These are phyloP conservation scores for Amiota minor DNA, from an alignment of 2,888 invertebrate genomes.

Conservation along the genomic window DNA sequence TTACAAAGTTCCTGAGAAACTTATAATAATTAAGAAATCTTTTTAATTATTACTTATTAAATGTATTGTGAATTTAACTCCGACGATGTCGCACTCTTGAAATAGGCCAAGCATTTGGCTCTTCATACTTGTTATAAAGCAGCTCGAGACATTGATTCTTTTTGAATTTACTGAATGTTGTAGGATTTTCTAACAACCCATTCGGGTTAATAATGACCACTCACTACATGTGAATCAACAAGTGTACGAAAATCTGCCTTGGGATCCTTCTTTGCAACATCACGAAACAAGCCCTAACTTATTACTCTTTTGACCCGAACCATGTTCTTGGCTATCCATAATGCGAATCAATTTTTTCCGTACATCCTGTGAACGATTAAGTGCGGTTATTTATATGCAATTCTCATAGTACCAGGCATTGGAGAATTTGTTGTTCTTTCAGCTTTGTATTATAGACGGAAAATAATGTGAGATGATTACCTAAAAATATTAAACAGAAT, in stretches of 20 bases:
- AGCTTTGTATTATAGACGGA: slow-evolving; percentile 99
- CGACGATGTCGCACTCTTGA: slow-evolving; percentile 90
- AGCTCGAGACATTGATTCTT: slow-evolving; percentile 99
- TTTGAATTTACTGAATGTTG: slow-evolving; percentile 98
- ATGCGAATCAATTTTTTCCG: slow-evolving; percentile 97
- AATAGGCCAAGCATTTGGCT: slow-evolving; percentile 99
- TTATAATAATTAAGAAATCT: too few relatives aligned
- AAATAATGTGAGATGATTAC: slow-evolving; percentile 96
- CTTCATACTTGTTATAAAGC: slow-evolving; percentile 98
- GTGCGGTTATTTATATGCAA: slow-evolving; percentile 96
- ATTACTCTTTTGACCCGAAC: slow-evolving; percentile 97
- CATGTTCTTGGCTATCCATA: slow-evolving; percentile 95
- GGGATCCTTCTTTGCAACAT: slow-evolving; percentile 99
- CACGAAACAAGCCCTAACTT: slow-evolving; percentile 98
- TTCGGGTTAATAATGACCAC: slow-evolving; percentile 96
- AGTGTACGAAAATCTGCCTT: slow-evolving; percentile 98
- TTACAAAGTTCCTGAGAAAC: too few relatives aligned
- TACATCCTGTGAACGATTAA: slow-evolving; percentile 98
- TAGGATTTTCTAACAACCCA: slow-evolving; percentile 99
- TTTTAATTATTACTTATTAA: not conserved
- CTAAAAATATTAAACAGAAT: slow-evolving; percentile 36
- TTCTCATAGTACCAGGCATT: slow-evolving; percentile 99
- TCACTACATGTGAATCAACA: slow-evolving; percentile 97
- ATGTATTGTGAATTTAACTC: slow-evolving; percentile 78
- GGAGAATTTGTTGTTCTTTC: slow-evolving; percentile 99